Evolutionary conservation across 2,888 invertebrate genomes (phyloP).

Genomic region (Meliscaeva auricollis): DNA sequence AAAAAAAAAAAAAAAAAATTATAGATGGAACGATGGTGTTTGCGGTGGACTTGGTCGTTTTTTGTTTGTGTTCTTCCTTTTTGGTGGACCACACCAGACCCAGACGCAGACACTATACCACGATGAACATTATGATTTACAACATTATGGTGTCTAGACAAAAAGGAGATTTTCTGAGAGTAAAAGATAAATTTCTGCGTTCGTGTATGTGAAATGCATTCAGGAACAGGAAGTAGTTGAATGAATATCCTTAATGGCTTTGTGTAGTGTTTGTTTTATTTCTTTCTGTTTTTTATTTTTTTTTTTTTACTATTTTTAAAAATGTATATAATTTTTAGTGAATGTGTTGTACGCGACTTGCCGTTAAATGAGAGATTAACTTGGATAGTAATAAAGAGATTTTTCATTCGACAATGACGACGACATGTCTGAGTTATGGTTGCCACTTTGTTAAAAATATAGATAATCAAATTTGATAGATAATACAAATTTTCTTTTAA

Average conservation of each 20-base stretch:
- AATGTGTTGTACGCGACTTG: conserved; percentile 66
- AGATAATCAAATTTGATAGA: too few relatives aligned
- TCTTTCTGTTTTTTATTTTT: background rate
- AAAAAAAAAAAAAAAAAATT: too few relatives aligned
- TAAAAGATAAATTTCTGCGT: conserved; percentile 65
- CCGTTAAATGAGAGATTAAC: conserved; percentile 68
- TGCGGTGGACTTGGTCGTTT: conserved; percentile 38
- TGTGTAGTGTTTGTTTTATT: conserved; percentile 38
- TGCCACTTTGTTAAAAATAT: background rate
- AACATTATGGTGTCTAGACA: conserved; percentile 73
- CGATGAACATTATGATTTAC: conserved; percentile 69
- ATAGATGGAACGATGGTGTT: conserved; percentile 24
- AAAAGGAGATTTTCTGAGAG: conserved; percentile 66
- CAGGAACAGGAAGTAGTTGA: conserved; percentile 75
- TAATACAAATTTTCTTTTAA: too few relatives aligned
- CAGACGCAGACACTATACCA: conserved; percentile 22
- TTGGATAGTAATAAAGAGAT: conserved; percentile 34
- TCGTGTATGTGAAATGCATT: conserved; percentile 72
- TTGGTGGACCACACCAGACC: conserved; percentile 51
- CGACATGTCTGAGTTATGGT: background rate
- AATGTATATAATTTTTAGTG: background rate
- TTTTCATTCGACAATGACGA: background rate
- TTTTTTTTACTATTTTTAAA: background rate
- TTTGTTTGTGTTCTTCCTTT: conserved; percentile 14
- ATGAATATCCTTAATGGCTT: conserved; percentile 70